These are phyloP conservation scores for Buathra laborator DNA, from an alignment of 2,888 invertebrate species.

Conservation along the genomic window DNA sequence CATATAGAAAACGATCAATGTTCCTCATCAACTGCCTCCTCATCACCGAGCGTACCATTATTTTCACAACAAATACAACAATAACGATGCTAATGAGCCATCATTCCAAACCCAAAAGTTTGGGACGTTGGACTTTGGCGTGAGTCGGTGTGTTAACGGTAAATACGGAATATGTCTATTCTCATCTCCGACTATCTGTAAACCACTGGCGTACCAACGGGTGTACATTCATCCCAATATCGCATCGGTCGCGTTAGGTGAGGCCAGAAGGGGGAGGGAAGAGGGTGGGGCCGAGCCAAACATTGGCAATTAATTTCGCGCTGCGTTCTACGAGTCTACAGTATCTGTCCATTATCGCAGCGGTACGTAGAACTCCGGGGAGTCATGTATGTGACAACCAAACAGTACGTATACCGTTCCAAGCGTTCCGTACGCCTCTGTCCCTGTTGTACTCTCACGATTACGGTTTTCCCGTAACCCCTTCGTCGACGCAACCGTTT, in stretches of 20 bases:
- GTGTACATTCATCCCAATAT: conserved; percentile 33
- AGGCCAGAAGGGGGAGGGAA: neutral
- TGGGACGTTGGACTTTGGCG: neutral
- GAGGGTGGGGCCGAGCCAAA: conserved; percentile 75
- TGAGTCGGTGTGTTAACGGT: neutral
- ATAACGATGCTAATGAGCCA: neutral
- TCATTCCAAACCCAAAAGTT: neutral
- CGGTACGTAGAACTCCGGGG: conserved; percentile 75
- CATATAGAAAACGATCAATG: neutral
- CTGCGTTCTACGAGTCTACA: conserved; percentile 76
- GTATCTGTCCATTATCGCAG: conserved; percentile 79
- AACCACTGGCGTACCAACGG: neutral
- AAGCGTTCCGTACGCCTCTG: conserved; percentile 2
- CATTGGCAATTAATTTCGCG: conserved; percentile 82
- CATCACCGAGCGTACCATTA: neutral
- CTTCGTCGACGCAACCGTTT: conserved; percentile 20
- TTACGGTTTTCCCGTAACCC: conserved; percentile 8
- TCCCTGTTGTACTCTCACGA: conserved; percentile 10
- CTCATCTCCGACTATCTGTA: neutral
- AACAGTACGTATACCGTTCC: conserved; percentile 61
- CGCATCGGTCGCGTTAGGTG: conserved; percentile 21
- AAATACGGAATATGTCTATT: neutral
- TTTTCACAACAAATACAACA: neutral
- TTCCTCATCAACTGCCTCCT: neutral
- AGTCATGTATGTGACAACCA: conserved; percentile 80